Evolutionary conservation across 2,888 invertebrate species (phyloP).

Genomic region (Empis stercorea): DNA sequence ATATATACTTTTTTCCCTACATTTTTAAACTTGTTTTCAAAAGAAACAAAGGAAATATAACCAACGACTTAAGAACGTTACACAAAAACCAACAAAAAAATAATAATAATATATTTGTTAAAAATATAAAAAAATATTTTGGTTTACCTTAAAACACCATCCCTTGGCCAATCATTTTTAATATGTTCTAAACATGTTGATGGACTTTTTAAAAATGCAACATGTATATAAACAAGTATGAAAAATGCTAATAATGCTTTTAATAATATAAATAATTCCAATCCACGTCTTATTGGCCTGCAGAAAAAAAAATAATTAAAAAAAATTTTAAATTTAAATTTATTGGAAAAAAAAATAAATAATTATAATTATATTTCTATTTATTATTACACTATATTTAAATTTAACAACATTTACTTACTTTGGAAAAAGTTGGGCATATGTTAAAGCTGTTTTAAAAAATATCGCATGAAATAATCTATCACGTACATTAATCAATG

Average conservation of each 20-base stretch:
- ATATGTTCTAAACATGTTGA: conserved; percentile 86
- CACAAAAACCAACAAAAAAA: no score
- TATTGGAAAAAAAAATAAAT: conserved; percentile 6
- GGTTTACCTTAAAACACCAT: conserved; percentile 72
- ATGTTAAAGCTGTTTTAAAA: conserved; percentile 80
- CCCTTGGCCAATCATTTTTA: conserved; percentile 82
- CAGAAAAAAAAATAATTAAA: conserved; percentile 1
- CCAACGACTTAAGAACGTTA: no score
- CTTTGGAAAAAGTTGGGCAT: conserved; percentile 80
- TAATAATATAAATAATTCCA: conserved; percentile 32
- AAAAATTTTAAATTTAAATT: conserved; percentile 6
- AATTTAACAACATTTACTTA: conserved; percentile 59
- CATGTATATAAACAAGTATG: conserved; percentile 87
- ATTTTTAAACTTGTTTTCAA: no score
- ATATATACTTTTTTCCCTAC: no score
- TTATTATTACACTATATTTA: no score
- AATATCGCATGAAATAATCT: conserved; percentile 90
- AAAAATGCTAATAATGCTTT: conserved; percentile 76
- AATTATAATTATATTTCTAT: conserved; percentile 60
- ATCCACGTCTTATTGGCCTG: conserved; percentile 26
- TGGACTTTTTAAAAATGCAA: conserved; percentile 83
- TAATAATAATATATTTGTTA: no score
- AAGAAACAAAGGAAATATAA: no score
- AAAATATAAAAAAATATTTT: conserved; percentile 3
- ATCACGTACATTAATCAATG: conserved; percentile 75